phyloP scores from a whole-genome alignment of 2,888 invertebrate species.

The Caenorhabditis japonica region DNA sequence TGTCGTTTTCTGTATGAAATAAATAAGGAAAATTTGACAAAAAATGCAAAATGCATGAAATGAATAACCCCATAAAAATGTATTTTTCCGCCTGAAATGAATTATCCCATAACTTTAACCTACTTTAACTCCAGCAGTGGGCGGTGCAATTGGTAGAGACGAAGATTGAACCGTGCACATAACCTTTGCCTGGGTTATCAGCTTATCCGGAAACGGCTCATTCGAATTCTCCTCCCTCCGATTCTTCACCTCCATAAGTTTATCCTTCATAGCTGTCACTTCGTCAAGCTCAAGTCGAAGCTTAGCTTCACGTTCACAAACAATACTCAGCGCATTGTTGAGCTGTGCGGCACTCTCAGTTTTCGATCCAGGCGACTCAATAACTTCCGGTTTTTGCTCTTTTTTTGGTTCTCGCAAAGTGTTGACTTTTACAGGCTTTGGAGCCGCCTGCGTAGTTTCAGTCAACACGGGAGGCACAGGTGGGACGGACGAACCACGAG shows the following conservation, averaged over 20 bases:
- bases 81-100: too few relatives aligned
- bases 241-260: constrained; percentile 3
- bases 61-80: too few relatives aligned
- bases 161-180: constrained; percentile 11
- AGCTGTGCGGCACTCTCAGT: constrained; percentile 34
- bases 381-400: constrained; percentile 2
- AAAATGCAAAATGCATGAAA: not conserved
- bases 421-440: constrained; percentile 8
- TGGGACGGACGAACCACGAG: constrained; percentile 16
- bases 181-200: constrained; percentile 16
- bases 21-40: not conserved
- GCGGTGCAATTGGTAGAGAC: not conserved
- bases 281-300: constrained; percentile 9
- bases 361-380: constrained; percentile 6
- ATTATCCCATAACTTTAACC: too few relatives aligned
- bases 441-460: not conserved
- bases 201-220: constrained; percentile 34
- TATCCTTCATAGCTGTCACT: constrained; percentile 1
- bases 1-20: too few relatives aligned
- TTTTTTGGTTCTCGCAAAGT: constrained; percentile 12
- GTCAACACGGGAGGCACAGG: not conserved
- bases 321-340: constrained; percentile 38
- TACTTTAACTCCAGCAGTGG: too few relatives aligned
- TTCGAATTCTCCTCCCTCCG: constrained; percentile 21
- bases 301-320: constrained; percentile 22